Evolutionary conservation across 2,888 invertebrate species (phyloP), one percentile per base, ranked within the genome.

Genomic region (Xestia sexstrigata): DNA sequence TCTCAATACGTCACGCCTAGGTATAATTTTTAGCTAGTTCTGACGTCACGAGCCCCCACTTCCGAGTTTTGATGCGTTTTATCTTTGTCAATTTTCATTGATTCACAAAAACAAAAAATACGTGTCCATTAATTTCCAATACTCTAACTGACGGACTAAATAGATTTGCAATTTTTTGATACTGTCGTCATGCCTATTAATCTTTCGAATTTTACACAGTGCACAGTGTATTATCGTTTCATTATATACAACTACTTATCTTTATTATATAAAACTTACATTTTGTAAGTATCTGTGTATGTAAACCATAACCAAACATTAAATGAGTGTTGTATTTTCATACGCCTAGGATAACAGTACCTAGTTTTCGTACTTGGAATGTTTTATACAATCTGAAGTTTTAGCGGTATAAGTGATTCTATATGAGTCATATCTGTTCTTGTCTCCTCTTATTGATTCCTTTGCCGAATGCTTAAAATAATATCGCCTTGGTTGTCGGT

Each of bases 341-440:
- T 26, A 77, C 30, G n/a, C 20, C 17, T 66, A 78, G 4, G 4
- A 15, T 67, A 42, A 52, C 17, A 47, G 79, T 62, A n/a, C n/a
- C n/a, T n/a, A 78, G 72, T 52, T 78, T 79, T 78, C 79, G 67
- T 78, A 79, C 23, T 39, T 69, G 3, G 60, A 45, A 60, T 55
- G 23, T 72, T 63, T 42, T 63, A 73, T 35, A 74, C 15, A 76
- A 35, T 52, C 20, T 73, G 73, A 73, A 58, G 17, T 73, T 26
- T 42, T 23, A 23, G 42, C 26, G 39, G 39, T 11, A 55, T 1
- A 20, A 30, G 7, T 7, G 13, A 30, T 47, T 47, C 7, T 67
- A 47, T 23, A 47, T 15, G 4, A 45, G 45, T n/a, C 26, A 45
- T 20, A 45, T 17, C 26, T 58, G 3, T 17, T 17, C 17, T 60